Percentiles rank a stretch among this genome's conserved stretches.
Conservation (phyloP, 2,797 vertebrate genomes). For the Helarctos malayanus region DNA sequence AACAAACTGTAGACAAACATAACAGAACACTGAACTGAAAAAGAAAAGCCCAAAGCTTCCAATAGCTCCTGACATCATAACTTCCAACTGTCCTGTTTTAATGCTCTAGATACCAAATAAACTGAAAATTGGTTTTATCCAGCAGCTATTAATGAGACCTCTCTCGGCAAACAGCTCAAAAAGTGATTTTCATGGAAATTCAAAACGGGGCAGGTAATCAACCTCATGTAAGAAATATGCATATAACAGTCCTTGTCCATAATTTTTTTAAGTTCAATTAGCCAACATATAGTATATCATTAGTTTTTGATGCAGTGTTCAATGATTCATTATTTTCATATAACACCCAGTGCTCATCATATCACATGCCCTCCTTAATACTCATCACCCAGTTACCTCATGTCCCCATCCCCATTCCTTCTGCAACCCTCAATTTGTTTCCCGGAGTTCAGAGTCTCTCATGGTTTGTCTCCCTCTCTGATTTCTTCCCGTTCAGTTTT, state of each 20-base stretch:
- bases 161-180: constrained; percentile 54
- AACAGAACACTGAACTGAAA: background rate
- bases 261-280: background rate
- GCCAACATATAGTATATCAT: background rate
- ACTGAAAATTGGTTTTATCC: background rate
- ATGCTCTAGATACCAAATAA: constrained; percentile 39
- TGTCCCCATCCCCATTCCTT: too few species aligned
- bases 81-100: constrained; percentile 39
- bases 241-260: background rate
- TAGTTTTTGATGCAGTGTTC: background rate
- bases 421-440: too few species aligned
- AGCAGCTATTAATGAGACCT: background rate
- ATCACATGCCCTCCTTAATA: too few species aligned
- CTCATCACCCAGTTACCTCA: too few species aligned
- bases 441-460: too few species aligned
- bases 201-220: background rate
- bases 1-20: background rate
- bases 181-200: background rate
- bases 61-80: background rate
- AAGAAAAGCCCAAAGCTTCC: background rate
- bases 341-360: too few species aligned
- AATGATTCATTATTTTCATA: too few species aligned
- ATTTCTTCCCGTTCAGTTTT: too few species aligned
- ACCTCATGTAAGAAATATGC: background rate
- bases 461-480: too few species aligned